Percentiles rank a stretch among this genome's conserved stretches.
These are phyloP conservation scores for Phaetusa simplex DNA, from an alignment of 2,113 vertebrate genomes.

Conservation along the genomic window DNA sequence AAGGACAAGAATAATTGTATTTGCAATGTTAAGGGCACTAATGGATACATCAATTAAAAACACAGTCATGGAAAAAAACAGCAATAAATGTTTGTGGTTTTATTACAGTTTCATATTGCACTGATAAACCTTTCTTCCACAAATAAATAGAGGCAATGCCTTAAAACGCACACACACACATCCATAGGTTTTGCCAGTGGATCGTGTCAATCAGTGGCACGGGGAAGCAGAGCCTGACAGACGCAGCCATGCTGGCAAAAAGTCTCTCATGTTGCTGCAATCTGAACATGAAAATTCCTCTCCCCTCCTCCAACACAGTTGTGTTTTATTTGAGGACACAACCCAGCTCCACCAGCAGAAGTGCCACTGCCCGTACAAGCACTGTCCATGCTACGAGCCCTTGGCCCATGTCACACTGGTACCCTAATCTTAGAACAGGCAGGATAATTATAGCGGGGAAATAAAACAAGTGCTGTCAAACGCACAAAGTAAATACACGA, in stretches of 20 bases:
- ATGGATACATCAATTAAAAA: background rate
- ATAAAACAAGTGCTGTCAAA: background rate
- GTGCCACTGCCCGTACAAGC: background rate
- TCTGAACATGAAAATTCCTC: background rate
- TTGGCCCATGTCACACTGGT: background rate
- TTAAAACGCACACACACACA: background rate
- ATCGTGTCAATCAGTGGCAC: background rate
- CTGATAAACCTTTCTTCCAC: background rate
- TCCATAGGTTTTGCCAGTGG: background rate
- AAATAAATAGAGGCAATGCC: background rate
- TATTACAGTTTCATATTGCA: background rate
- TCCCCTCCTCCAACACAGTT: background rate
- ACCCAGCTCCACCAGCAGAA: background rate
- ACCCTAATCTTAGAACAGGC: background rate
- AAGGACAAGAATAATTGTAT: background rate
- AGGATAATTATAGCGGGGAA: background rate
- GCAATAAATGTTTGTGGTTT: background rate
- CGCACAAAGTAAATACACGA: accelerated
- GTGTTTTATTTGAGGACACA: background rate
- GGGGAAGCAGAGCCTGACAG: background rate
- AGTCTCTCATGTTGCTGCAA: background rate
- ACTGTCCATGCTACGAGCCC: background rate
- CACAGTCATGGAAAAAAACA: accelerated
- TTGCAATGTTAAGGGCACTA: background rate
- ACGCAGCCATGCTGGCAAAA: background rate